phyloP scores from a whole-genome alignment of 2,888 invertebrate species.

The Rhogogaster chlorosoma region DNA sequence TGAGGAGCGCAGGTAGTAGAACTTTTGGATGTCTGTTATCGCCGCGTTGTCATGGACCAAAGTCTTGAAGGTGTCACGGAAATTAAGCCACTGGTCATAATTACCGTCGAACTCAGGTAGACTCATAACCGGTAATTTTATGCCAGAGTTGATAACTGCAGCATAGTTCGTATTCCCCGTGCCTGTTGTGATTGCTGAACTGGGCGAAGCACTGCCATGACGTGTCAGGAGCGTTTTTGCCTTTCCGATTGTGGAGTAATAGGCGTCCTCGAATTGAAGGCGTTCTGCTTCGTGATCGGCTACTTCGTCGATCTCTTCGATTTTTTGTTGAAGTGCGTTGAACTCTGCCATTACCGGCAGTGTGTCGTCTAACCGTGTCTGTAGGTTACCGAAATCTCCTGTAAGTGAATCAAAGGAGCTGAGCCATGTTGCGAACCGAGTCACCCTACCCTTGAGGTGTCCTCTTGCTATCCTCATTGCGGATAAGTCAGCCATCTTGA shows the following conservation, averaged over 20 bases:
- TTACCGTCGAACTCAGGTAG: conserved; percentile 52
- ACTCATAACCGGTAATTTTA: conserved; percentile 48
- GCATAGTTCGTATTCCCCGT: background rate
- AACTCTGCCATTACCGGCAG: background rate
- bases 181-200: background rate
- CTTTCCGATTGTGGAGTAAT: conserved; percentile 43
- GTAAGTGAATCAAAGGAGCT: background rate
- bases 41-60: conserved; percentile 41
- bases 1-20: conserved; percentile 52
- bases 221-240: conserved; percentile 34
- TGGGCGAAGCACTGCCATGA: background rate
- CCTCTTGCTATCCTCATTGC: background rate
- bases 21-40: conserved; percentile 51
- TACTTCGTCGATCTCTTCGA: conserved; percentile 25
- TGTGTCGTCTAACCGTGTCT: background rate
- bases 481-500: background rate
- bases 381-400: background rate
- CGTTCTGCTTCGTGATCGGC: conserved; percentile 36
- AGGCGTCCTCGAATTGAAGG: conserved; percentile 28
- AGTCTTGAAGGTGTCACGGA: conserved; percentile 52
- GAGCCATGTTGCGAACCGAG: conserved; percentile 5
- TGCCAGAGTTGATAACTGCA: background rate
- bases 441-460: background rate
- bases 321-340: conserved; percentile 3
- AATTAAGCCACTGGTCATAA: conserved; percentile 53